A percentile compares a stretch with the other conserved stretches of the same genome.
These are phyloP conservation scores for Standfussiana lucernea DNA, from an alignment of 2,888 invertebrate genomes.

Conservation along the genomic window DNA sequence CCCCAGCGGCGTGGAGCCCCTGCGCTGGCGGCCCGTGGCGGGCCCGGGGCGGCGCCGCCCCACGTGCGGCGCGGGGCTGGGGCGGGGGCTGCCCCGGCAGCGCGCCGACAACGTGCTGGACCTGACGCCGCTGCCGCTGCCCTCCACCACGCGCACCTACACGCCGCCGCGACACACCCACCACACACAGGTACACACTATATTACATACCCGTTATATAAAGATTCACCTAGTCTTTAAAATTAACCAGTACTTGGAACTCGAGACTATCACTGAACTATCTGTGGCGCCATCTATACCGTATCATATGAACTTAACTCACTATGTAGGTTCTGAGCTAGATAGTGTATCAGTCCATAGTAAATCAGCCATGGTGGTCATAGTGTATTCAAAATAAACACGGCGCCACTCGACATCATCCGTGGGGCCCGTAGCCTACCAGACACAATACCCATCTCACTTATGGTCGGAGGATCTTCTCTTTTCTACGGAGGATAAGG, in stretches of 20 bases:
- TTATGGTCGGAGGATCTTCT: too few species aligned
- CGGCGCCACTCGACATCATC: too few species aligned
- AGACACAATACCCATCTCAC: too few species aligned
- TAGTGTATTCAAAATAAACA: too few species aligned
- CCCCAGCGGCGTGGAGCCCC: constrained; percentile 77
- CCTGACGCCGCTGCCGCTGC: constrained; percentile 94
- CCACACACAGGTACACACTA: constrained; percentile 14
- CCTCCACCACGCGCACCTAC: constrained; percentile 94
- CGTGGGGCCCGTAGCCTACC: too few species aligned
- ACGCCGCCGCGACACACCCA: constrained; percentile 32
- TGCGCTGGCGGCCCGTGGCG: constrained; percentile 92
- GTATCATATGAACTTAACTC: neutral
- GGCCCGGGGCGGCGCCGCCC: constrained; percentile 76
- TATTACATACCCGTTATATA: neutral
- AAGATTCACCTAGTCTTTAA: too few species aligned
- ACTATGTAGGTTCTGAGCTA: neutral
- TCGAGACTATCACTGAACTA: too few species aligned
- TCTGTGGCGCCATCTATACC: neutral
- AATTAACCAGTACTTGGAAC: too few species aligned
- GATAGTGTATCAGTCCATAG: too few species aligned
- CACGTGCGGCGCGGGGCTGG: neutral
- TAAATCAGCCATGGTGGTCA: too few species aligned
- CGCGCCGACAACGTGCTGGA: constrained; percentile 93
- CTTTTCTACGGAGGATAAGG: too few species aligned
- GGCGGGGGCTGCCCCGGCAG: constrained; percentile 33